Conservation (phyloP, 1,140 invertebrate genomes). For the Physella acuta region DNA sequence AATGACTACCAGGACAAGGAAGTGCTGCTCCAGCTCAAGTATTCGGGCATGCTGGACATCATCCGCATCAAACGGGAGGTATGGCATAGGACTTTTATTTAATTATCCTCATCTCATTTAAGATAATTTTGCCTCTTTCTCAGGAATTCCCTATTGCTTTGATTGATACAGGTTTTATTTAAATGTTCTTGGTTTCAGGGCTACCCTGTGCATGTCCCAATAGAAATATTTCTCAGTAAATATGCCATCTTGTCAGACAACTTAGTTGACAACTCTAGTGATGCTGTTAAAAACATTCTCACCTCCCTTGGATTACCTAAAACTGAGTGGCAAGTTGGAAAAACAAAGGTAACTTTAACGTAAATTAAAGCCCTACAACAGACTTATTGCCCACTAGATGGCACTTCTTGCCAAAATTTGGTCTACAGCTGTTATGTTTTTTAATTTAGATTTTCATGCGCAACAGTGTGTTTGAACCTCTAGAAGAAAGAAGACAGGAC, state of each 20-base stretch:
- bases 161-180: too few species aligned
- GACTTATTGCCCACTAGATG: too few species aligned
- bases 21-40: constrained; percentile 86
- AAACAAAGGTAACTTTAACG: constrained; percentile 74
- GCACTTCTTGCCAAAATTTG: too few species aligned
- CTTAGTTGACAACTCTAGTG: constrained; percentile 30
- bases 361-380: too few species aligned
- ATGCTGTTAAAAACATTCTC: constrained; percentile 58
- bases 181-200: constrained; percentile 65
- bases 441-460: constrained; percentile 68
- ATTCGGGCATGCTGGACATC: constrained; percentile 94
- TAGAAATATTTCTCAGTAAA: constrained; percentile 76
- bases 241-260: constrained; percentile 64
- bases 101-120: too few species aligned
- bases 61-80: constrained; percentile 82
- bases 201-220: constrained; percentile 84
- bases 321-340: constrained; percentile 88
- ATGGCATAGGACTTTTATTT: too few species aligned
- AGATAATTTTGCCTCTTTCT: too few species aligned
- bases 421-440: neutral
- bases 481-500: constrained; percentile 77
- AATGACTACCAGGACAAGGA: constrained; percentile 81
- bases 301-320: constrained; percentile 66
- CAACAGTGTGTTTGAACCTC: constrained; percentile 79
- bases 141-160: too few species aligned